Base-by-base conservation (phyloP, 2,797 vertebrate genomes). In the Acrossocheilus wenchowensis region DNA sequence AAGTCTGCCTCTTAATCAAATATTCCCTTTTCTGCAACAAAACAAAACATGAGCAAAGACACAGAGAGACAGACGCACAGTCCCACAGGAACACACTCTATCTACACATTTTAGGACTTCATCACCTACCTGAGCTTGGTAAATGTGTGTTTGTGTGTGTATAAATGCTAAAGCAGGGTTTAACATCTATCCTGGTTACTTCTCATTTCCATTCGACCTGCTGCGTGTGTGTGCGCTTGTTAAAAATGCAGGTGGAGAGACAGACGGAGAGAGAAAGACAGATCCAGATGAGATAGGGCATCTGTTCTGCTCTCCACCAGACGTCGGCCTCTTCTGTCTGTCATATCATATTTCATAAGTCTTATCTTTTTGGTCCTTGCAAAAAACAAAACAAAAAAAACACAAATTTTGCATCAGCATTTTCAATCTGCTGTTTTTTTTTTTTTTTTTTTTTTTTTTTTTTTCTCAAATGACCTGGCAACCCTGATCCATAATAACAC, bases 21-120 rank as follows among this genome's bases (percentile, higher is more conserved):
- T 78, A 87, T 78, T 87, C 74, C 48, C 50, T 83, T 71, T 79
- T 78, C 80, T 83, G 30, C 73, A 60, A 69, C 73, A 83, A 82
- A 82, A 82, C 64, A 82, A 60, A 71, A 48, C 48, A 66, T 26
- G 23, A 77, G 71, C 15, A 11, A 23, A 50, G 26, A 77, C n/a
- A 64, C 4, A 45, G 64, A 72, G 73, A 26, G 41, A 43, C 36
- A 43, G 36, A 21, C 36, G 10, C 34, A 69, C 14, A 7, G 2
- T 12, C n/a, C 23, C 45, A n/a, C 54, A 62, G 39, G 57, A 54
- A 6, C 12, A n/a, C 82, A 50, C 43, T 48, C 52, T 62, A 62
- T 43, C 23, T 78, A 14, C 52, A 72, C 48, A 26, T 12, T 34
- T 72, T 72, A 82, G 54, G 9, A 26, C 34, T 73, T 82, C 34